phyloP scores from a whole-genome alignment of 2,888 invertebrate genomes.

The Agonopterix heracliana region DNA sequence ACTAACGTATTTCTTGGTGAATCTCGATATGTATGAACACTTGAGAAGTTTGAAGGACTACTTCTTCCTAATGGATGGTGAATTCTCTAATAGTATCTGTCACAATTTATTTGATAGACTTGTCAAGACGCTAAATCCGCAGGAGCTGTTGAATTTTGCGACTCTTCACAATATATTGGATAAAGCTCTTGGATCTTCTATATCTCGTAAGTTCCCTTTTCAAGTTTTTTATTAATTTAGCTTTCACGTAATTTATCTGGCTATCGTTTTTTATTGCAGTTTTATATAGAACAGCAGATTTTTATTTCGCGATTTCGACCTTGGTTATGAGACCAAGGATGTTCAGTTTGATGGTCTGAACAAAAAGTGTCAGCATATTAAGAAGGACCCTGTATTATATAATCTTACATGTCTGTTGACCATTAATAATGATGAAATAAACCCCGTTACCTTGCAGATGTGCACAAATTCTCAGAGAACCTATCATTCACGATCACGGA shows the following conservation, averaged over 20 bases:
- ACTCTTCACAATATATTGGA: conserved; percentile 82
- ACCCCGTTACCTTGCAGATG: conserved; percentile 45
- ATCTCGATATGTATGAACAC: conserved; percentile 82
- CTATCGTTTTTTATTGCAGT: too few species aligned
- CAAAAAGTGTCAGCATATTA: too few species aligned
- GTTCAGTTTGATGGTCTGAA: too few species aligned
- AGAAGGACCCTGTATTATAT: too few species aligned
- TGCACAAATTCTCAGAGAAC: conserved; percentile 77
- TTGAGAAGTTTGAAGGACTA: conserved; percentile 84
- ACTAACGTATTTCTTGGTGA: conserved; percentile 80
- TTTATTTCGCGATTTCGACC: too few species aligned
- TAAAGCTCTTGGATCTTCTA: conserved; percentile 81
- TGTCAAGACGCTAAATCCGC: conserved; percentile 78
- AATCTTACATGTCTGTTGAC: too few species aligned
- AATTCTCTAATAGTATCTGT: conserved; percentile 84
- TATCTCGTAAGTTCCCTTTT: conserved; percentile 66
- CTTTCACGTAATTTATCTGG: too few species aligned
- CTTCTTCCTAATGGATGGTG: conserved; percentile 87
- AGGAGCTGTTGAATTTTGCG: conserved; percentile 81
- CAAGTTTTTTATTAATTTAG: neutral
- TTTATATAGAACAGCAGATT: too few species aligned
- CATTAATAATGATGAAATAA: neutral
- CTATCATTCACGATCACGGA: conserved; percentile 79
- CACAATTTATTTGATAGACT: conserved; percentile 81
- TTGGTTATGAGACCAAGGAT: too few species aligned